These are phyloP conservation scores for Noturus placidus DNA, from an alignment of 2,113 vertebrate species.

Conservation along the genomic window DNA sequence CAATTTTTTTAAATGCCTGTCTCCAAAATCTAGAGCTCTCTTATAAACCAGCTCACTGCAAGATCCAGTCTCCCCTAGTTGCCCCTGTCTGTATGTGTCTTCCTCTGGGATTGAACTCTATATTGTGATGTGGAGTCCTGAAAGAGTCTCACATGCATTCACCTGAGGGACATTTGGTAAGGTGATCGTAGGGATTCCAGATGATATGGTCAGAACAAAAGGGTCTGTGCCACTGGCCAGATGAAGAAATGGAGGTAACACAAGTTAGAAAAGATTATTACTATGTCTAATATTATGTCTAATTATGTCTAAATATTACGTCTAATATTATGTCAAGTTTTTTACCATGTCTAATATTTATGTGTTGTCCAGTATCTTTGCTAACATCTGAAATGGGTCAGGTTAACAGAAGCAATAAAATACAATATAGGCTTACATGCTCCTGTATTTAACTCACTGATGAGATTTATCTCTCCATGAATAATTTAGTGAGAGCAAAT, in stretches of 20 bases:
- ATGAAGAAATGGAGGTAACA: background rate
- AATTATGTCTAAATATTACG: background rate
- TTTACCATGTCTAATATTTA: background rate
- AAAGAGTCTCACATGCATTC: conserved; percentile 37
- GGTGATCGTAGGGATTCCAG: conserved; percentile 13
- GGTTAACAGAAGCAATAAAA: background rate
- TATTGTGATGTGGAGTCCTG: conserved; percentile 5
- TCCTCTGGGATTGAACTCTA: conserved; percentile 15
- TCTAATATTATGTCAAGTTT: background rate
- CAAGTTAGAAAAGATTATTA: background rate
- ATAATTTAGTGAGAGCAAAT: conserved; percentile 44
- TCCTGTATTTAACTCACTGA: conserved; percentile 33
- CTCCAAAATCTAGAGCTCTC: background rate
- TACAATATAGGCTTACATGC: conserved; percentile 9
- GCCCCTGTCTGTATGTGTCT: background rate
- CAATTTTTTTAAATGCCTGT: background rate
- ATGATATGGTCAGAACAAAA: conserved; percentile 7
- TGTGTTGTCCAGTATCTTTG: background rate
- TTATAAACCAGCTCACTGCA: background rate
- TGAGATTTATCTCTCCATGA: conserved; percentile 35
- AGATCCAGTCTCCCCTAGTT: conserved; percentile 11
- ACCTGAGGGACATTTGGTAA: conserved; percentile 28
- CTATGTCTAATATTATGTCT: background rate
- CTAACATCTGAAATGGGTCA: background rate
- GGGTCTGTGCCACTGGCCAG: background rate